These are phyloP conservation scores for Branchinecta lynchi DNA, from an alignment of 1,140 invertebrate genomes.

Conservation along the genomic window DNA sequence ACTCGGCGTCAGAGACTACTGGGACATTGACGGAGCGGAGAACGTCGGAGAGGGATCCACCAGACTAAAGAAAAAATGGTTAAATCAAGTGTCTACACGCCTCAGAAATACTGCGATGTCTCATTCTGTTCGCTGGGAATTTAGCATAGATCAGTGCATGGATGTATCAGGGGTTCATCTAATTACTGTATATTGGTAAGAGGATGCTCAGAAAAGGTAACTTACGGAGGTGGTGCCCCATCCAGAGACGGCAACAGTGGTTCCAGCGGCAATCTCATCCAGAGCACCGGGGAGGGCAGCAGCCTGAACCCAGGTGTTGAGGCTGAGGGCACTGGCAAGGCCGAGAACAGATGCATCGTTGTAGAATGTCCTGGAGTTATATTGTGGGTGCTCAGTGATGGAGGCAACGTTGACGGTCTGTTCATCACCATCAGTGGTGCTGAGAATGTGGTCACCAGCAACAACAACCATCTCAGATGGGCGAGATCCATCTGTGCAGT, in stretches of 20 bases:
- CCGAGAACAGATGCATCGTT: conserved; percentile 23
- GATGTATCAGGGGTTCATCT: too few species aligned
- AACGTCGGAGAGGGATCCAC: conserved; percentile 17
- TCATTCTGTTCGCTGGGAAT: too few species aligned
- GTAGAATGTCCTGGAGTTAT: conserved; percentile 25
- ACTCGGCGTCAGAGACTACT: conserved; percentile 26
- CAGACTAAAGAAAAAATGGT: conserved; percentile 1
- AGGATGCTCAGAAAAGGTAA: conserved; percentile 2
- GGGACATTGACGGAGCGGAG: conserved; percentile 29
- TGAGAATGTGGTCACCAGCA: conserved; percentile 31
- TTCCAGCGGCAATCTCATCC: conserved; percentile 22
- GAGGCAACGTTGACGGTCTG: conserved; percentile 32
- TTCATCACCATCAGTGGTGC: conserved; percentile 30
- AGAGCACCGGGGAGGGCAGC: conserved; percentile 24
- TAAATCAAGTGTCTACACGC: too few species aligned
- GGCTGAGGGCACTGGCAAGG: conserved; percentile 20
- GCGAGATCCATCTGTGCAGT: conserved; percentile 23
- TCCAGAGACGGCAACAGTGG: conserved; percentile 28
- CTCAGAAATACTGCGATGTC: too few species aligned
- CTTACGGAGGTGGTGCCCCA: conserved; percentile 29
- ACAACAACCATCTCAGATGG: conserved; percentile 23
- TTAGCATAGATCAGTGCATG: too few species aligned
- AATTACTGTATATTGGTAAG: too few species aligned
- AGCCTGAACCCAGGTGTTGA: conserved; percentile 26
- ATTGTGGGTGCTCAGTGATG: conserved; percentile 35